Percentiles rank a stretch among this genome's conserved stretches.
Evolutionary conservation across 2,888 invertebrate species (phyloP).

Genomic region (Acrobasis consociella): DNA sequence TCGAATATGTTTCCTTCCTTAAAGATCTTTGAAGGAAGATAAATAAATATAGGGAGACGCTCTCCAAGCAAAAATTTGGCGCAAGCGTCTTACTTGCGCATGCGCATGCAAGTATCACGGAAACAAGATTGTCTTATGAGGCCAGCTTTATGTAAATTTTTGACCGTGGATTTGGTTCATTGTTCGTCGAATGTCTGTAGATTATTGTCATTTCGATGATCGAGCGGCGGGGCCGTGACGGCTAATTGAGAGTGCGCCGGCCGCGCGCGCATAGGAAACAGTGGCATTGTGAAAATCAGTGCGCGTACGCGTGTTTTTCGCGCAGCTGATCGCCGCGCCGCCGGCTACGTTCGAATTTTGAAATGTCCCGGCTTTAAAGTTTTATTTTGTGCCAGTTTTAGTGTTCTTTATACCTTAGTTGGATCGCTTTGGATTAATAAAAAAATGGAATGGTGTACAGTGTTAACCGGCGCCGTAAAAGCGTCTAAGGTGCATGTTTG

Average conservation of each 20-base stretch:
- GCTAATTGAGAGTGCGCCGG: conserved; percentile 31
- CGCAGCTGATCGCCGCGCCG: conserved; percentile 36
- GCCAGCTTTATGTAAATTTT: conserved; percentile 52
- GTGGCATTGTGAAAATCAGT: conserved; percentile 69
- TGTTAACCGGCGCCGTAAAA: conserved; percentile 34
- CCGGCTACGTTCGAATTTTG: conserved; percentile 65
- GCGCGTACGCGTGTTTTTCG: conserved; percentile 71
- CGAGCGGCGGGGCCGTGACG: conserved; percentile 38
- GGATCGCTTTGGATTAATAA: too few relatives aligned
- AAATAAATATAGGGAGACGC: too few relatives aligned
- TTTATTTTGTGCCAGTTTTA: conserved; percentile 44
- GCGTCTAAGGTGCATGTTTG: conserved; percentile 61
- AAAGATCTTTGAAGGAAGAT: too few relatives aligned
- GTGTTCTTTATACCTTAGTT: conserved; percentile 27
- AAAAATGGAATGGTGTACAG: conserved; percentile 13
- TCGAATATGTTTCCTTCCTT: too few relatives aligned
- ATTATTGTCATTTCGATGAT: conserved; percentile 50
- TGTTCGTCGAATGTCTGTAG: conserved; percentile 44
- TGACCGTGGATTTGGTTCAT: conserved; percentile 47
- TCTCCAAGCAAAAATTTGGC: neutral
- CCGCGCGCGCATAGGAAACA: conserved; percentile 55
- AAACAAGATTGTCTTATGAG: conserved; percentile 22
- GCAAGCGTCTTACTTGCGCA: neutral
- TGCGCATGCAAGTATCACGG: conserved; percentile 2
- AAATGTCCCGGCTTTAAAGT: conserved; percentile 48